Conservation (phyloP, 1,140 invertebrate genomes). For the Drosophila burlai region DNA sequence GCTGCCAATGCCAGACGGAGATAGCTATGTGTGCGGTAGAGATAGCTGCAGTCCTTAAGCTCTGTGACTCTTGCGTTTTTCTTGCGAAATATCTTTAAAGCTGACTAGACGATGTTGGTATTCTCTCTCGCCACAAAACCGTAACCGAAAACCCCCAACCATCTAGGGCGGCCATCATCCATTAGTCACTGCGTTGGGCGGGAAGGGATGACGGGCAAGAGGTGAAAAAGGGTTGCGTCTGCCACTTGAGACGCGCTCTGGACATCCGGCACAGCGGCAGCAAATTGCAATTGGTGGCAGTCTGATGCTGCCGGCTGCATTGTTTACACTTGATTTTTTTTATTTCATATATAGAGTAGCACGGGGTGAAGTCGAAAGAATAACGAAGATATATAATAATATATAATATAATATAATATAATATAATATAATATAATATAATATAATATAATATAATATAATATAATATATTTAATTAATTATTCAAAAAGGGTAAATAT, state of each 20-base stretch:
- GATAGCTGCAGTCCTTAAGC: conserved; percentile 3
- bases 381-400: background rate
- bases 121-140: conserved; percentile 32
- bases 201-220: background rate
- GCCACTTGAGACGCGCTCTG: conserved; percentile 73
- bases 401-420: no score
- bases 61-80: conserved; percentile 4
- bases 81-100: conserved; percentile 39
- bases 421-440: no score
- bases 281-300: conserved; percentile 75
- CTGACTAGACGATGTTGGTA: conserved; percentile 28
- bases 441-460: no score
- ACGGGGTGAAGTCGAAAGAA: background rate
- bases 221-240: conserved; percentile 47
- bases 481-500: no score
- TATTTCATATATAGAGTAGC: background rate
- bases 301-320: conserved; percentile 59
- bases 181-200: conserved; percentile 55
- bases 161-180: conserved; percentile 54
- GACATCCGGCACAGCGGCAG: conserved; percentile 57
- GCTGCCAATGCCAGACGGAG: conserved; percentile 6
- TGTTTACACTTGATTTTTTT: conserved; percentile 55
- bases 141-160: conserved; percentile 35
- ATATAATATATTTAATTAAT: no score
- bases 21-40: background rate